Evolutionary conservation across 2,888 invertebrate species (phyloP), one percentile per base, ranked within the genome.

Genomic region (Apamea epomidion): DNA sequence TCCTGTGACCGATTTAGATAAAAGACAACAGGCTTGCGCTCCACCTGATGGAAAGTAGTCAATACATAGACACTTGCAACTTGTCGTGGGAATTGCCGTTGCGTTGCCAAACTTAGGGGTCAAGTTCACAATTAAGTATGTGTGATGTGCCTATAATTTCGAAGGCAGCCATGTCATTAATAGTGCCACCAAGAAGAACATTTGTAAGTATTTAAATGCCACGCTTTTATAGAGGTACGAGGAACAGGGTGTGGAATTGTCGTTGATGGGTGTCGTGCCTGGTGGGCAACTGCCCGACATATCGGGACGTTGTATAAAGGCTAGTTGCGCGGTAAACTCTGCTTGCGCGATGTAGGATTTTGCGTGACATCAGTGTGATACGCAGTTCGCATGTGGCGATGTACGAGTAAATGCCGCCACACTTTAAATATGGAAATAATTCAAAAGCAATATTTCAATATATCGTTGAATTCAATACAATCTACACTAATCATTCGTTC

Each of bases 401-500:
- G n/a, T 42, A 42, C 42, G 42, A 42, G 7, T 60, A 60, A n/a
- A 60, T 60, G n/a, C 5, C 58, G 58, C 25, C n/a, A 60, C 10
- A 58, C n/a, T 5, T 60, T n/a, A 58, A 58, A 60, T 21, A 65
- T 32, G 65, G 32, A 6, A 65, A 75, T 42, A 72, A 45, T 54
- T 58, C 1, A 12, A 74, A 62, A 21, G 45, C 25, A 21, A 16
- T 21, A n/a, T 42, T 29, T 29, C 32, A 82, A 29, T 58, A 29
- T 14, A 82, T 48, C 3, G 21, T 80, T 45, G 7, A 67, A 60
- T 67, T 29, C 65, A n/a, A 68, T 58, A 37, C 60, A 82, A 65
- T 77, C 69, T 14, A 87, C 51, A 58, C 16, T 62, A 77, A 69
- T 77, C 69, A 75, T 75, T 74, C 64, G 65, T 29, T 58, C 68